These are phyloP conservation scores for Embidobia sp. DNA, from an alignment of 2,888 invertebrate genomes.

Conservation along the genomic window DNA sequence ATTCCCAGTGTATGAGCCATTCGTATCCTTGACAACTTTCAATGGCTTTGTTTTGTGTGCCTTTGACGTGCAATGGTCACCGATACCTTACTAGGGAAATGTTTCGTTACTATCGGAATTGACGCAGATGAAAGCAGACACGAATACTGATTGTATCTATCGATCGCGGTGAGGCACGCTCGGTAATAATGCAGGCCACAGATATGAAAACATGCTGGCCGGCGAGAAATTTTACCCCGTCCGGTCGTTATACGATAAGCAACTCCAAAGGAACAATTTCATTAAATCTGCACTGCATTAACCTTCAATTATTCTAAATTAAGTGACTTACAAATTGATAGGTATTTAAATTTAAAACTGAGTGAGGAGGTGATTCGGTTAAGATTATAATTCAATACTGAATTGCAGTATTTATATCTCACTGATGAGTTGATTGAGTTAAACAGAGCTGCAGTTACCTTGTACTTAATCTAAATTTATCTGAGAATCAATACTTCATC, in stretches of 20 bases:
- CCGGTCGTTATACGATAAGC: background rate
- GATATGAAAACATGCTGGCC: constrained; percentile 35
- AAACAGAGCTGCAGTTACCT: too few relatives aligned
- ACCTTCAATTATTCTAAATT: too few relatives aligned
- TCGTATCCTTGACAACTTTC: constrained; percentile 76
- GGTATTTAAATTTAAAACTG: too few relatives aligned
- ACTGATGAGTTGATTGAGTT: too few relatives aligned
- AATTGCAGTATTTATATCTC: too few relatives aligned
- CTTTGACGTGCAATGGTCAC: constrained; percentile 59
- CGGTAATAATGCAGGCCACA: constrained; percentile 36
- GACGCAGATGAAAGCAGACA: constrained; percentile 60
- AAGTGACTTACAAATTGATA: too few relatives aligned
- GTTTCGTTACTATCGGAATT: constrained; percentile 56
- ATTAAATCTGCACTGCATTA: too few relatives aligned
- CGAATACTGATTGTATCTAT: constrained; percentile 64
- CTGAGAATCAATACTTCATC: too few relatives aligned
- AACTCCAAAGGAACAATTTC: background rate
- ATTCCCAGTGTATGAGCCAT: constrained; percentile 73
- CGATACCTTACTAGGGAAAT: constrained; percentile 51
- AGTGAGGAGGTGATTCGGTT: too few relatives aligned
- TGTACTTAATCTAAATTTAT: too few relatives aligned
- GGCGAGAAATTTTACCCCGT: constrained; percentile 27
- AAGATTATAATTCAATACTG: too few relatives aligned
- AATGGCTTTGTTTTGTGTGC: constrained; percentile 76
- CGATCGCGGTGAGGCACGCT: constrained; percentile 42